Evolutionary conservation across 2,888 invertebrate genomes (phyloP).

Genomic region (Dyspetes luteomarginatus): DNA sequence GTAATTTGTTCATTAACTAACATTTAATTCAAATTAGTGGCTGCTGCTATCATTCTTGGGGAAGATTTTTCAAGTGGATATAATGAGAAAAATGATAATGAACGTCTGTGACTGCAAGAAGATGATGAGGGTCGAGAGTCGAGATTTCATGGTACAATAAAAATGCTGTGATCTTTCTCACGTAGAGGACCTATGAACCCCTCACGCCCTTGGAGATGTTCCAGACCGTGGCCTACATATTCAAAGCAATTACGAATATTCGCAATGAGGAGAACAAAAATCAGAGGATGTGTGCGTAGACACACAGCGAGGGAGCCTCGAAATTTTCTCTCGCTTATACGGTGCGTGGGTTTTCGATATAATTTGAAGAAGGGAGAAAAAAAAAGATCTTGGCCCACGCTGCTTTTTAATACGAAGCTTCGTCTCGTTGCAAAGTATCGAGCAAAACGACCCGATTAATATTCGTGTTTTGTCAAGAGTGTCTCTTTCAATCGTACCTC

Average conservation of each 20-base stretch:
- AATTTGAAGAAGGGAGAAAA: conserved; percentile 21
- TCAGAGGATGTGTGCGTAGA: neutral
- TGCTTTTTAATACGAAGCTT: conserved; percentile 35
- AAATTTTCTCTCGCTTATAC: conserved; percentile 22
- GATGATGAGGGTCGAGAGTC: conserved; percentile 9
- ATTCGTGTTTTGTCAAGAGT: conserved; percentile 15
- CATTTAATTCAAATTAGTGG: too few relatives aligned
- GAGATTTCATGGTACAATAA: conserved; percentile 18
- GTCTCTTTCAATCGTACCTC: neutral
- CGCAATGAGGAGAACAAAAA: conserved; percentile 3
- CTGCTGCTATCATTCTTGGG: too few relatives aligned
- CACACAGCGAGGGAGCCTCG: neutral
- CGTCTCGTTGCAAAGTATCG: conserved; percentile 14
- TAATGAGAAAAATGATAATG: neutral
- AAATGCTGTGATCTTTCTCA: conserved; percentile 37
- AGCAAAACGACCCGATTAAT: conserved; percentile 11
- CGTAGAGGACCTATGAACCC: conserved; percentile 30
- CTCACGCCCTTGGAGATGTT: conserved; percentile 54
- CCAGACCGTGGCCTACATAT: conserved; percentile 55
- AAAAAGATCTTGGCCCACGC: conserved; percentile 37
- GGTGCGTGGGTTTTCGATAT: conserved; percentile 26
- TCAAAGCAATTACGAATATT: conserved; percentile 37
- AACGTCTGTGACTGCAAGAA: conserved; percentile 1
- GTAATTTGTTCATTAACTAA: too few relatives aligned
- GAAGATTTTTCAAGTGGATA: neutral